Evolutionary conservation across 2,113 vertebrate genomes (phyloP).

Genomic region (Eclectus roratus): DNA sequence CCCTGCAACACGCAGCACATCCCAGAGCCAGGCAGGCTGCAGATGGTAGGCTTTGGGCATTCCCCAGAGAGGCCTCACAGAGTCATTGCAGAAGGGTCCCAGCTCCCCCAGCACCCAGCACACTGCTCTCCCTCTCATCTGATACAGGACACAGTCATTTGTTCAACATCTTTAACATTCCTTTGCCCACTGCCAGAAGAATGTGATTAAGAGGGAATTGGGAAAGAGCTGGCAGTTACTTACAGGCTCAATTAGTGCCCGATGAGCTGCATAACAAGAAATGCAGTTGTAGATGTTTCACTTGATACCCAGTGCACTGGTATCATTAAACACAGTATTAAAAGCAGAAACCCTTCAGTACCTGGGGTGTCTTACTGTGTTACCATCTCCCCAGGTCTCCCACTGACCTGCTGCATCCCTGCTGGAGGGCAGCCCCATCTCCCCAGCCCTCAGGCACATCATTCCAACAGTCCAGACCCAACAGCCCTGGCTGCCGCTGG

Average conservation of each 20-base stretch:
- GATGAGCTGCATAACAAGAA: neutral
- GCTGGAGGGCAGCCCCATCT: neutral
- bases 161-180: fast-evolving
- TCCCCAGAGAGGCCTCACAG: neutral
- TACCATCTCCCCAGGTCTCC: neutral
- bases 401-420: fast-evolving
- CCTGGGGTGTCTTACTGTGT: neutral
- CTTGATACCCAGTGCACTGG: neutral
- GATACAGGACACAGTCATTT: neutral
- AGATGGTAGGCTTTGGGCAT: neutral
- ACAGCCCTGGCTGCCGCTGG: fast-evolving
- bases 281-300: fast-evolving
- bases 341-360: neutral
- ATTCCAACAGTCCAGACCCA: neutral
- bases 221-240: neutral
- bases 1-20: fast-evolving
- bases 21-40: neutral
- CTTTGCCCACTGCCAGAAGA: neutral
- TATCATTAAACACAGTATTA: neutral
- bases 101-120: neutral
- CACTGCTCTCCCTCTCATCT: neutral
- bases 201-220: neutral
- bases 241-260: neutral
- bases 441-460: neutral
- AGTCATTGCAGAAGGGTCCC: neutral